Base-by-base conservation (phyloP, 1,140 invertebrate genomes). In the Ridgeia piscesae region DNA sequence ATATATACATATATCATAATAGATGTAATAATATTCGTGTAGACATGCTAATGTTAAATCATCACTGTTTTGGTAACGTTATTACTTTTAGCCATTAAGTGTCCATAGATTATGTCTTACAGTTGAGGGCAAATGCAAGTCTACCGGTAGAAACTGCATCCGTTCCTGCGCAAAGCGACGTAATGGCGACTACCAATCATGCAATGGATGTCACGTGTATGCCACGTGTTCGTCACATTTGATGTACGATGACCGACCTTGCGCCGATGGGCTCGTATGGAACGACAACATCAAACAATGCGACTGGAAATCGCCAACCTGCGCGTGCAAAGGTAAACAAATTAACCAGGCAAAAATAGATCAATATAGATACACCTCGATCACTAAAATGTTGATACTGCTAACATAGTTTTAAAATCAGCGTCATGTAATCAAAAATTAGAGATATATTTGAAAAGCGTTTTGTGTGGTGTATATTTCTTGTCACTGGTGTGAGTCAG, bases 161-260 rank as follows among this genome's bases (percentile, higher is more conserved):
- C 96, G 91, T 98, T 99, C 95, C 96, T 99, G 31, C 96, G 97
- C 0, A 95, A 95, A 91, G 97, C 97, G 96, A 97, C 97, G 35
- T 9, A 58, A 93, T 21, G 93, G 93, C 14, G 93, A 93, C 88
- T 93, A 93, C 90, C 93, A 94, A 58, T 93, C 93, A 33, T 94
- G 94, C 89, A 6, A 35, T 34, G 91, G 92, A 27, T 94, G 93
- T 91, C 21, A 92, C 42, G 50, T 93, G 17, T 94, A 92, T 35
- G 58, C 93, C 89, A 94, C 93, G n/a, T 94, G 93, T 58, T 89
- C 31, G 93, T 93, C 48, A 31, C 92, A 92, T n/a, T 8, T 90
- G 14, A 92, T 92, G 34, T 77, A 91, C 58, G 93, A 94, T 91
- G 77, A 91, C 34, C 90, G 93, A 21, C 92, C 92, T 0, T 91